A percentile compares a stretch with the other conserved stretches of the same genome.
phyloP scores from a whole-genome alignment of 2,888 invertebrate species.

The Philereme transversata region DNA sequence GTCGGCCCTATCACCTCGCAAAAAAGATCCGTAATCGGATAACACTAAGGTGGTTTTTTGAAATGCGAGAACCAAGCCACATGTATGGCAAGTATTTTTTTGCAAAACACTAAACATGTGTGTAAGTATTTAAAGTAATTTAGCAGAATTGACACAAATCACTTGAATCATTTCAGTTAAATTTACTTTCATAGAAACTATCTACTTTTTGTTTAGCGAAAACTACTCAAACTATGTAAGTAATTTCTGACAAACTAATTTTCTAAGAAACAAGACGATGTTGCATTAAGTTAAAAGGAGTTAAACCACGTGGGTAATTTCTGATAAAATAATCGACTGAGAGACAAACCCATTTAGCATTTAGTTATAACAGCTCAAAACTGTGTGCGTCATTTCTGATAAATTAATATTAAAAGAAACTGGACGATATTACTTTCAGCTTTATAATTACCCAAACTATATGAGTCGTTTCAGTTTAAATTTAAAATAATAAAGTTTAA shows the following conservation, averaged over 20 bases:
- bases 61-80: background rate
- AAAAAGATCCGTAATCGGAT: background rate
- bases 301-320: background rate
- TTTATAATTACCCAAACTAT: background rate
- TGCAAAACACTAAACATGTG: background rate
- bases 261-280: background rate
- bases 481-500: background rate
- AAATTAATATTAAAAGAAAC: background rate
- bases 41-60: background rate
- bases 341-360: background rate
- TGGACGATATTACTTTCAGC: background rate
- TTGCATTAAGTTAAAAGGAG: background rate
- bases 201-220: too few species aligned
- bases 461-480: background rate
- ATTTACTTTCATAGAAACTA: background rate
- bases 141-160: background rate
- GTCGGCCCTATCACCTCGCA: background rate
- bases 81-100: background rate
- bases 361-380: background rate
- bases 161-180: background rate
- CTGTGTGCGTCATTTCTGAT: conserved; percentile 1
- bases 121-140: too few species aligned
- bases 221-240: too few species aligned
- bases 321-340: background rate
- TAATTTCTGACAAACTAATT: background rate